Conservation (phyloP, 2,113 vertebrate species). For the Larimichthys crocea region DNA sequence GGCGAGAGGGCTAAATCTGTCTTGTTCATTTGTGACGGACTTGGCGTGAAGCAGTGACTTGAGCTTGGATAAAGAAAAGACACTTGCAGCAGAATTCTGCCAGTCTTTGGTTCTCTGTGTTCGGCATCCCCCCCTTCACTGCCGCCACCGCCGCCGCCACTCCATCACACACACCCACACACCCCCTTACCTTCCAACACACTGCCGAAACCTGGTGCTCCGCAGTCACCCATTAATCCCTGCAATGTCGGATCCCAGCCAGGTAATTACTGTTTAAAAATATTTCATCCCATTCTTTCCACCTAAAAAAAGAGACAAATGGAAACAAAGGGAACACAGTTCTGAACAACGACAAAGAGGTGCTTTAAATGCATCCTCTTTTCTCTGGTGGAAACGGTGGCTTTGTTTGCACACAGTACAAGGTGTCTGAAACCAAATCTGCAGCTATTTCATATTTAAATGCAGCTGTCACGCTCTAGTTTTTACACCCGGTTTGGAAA, state of each 20-base stretch:
- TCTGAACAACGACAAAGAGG: slow-evolving; percentile 84
- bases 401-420: slow-evolving; percentile 83
- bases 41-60: slow-evolving; percentile 81
- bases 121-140: slow-evolving; percentile 21
- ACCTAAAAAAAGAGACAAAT: slow-evolving; percentile 81
- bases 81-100: slow-evolving; percentile 78
- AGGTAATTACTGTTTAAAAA: slow-evolving; percentile 99
- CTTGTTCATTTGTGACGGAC: slow-evolving; percentile 78
- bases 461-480: slow-evolving; percentile 84
- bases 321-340: slow-evolving; percentile 84
- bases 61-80: slow-evolving; percentile 78
- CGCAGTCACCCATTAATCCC: slow-evolving; percentile 98
- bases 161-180: slow-evolving; percentile 59
- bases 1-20: slow-evolving; percentile 76
- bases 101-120: slow-evolving; percentile 71
- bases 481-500: slow-evolving; percentile 74
- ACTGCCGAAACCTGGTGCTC: slow-evolving; percentile 94
- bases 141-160: slow-evolving; percentile 42
- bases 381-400: slow-evolving; percentile 77
- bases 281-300: slow-evolving; percentile 98
- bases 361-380: slow-evolving; percentile 79
- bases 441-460: slow-evolving; percentile 86
- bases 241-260: slow-evolving; percentile 93
- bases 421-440: slow-evolving; percentile 84
- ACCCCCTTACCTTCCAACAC: slow-evolving; percentile 92